Evolutionary conservation across 2,888 invertebrate species (phyloP), one percentile per base, ranked within the genome.

Genomic region (Chrysodeixis includens): DNA sequence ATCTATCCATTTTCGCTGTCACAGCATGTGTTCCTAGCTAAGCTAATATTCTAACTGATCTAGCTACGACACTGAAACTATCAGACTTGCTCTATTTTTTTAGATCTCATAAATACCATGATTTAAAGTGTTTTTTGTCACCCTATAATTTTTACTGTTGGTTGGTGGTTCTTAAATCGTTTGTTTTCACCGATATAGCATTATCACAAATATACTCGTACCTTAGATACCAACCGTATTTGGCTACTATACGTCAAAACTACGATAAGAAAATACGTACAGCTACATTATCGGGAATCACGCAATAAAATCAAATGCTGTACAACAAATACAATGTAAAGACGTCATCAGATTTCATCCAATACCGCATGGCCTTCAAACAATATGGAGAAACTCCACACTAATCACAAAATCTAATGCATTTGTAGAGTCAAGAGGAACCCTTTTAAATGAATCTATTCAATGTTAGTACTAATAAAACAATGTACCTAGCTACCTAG

Each of bases 301-400:
- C 57, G 59, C 65, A 60, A 65, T 72, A 70, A 70, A 71, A 65
- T 66, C 60, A 61, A 56, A 53, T 53, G 59, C 46, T 56, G n/a
- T 56, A 46, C 51, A 71, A 54, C 60, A 72, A 76, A 71, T 65
- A 76, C 60, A 26, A 76, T 76, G 57, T 73, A 71, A 71, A 61
- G 71, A 73, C 72, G 72, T 73, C 76, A 73, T 60, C 14, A 32
- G 46, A 57, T 65, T 30, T 56, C 58, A 59, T 61, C 57, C 20
- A 44, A 65, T 61, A 8, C 10, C 2, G 52, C 14, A 14, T 65
- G 61, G 66, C 76, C 61, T 73, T 71, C 65, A 61, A 76, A 73
- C 66, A 71, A 71, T 73, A 76, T 56, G 65, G 55, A 44, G 49
- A 57, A 55, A 61, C 54, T 52, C 44, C 49, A 59, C 49, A 53